Percentiles rank a stretch among this genome's conserved stretches.
Conservation (phyloP, 2,113 vertebrate species). For the Gasterosteus nipponicus region DNA sequence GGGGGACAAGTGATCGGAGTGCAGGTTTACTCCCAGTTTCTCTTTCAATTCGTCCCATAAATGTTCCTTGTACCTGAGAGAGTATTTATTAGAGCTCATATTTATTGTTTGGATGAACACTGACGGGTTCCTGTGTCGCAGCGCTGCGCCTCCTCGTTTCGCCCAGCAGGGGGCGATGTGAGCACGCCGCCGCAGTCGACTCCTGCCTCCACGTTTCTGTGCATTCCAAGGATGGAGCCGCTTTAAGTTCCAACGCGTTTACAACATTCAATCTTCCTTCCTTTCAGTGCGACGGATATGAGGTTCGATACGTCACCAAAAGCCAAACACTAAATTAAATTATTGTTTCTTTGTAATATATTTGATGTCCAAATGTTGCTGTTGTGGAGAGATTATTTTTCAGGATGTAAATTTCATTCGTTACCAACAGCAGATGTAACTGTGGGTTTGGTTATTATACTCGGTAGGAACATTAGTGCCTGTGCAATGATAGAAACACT, state of each 20-base stretch:
- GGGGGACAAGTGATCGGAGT: conserved; percentile 71
- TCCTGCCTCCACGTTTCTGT: too few species aligned
- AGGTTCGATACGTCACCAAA: conserved; percentile 60
- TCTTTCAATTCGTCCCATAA: conserved; percentile 54
- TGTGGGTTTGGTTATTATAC: conserved; percentile 76
- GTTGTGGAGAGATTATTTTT: conserved; percentile 73
- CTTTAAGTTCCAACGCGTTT: conserved; percentile 44
- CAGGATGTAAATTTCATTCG: conserved; percentile 75
- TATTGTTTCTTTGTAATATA: conserved; percentile 73
- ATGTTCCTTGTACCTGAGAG: conserved; percentile 65
- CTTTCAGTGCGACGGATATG: conserved; percentile 30
- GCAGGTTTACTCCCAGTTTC: conserved; percentile 78
- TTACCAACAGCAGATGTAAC: conserved; percentile 60
- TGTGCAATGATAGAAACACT: conserved; percentile 87
- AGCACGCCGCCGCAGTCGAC: too few species aligned
- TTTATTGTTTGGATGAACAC: conserved; percentile 77
- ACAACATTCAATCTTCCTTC: conserved; percentile 40
- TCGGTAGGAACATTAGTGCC: conserved; percentile 82
- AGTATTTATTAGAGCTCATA: conserved; percentile 83
- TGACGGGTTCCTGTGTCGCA: conserved; percentile 29
- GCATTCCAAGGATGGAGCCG: neutral
- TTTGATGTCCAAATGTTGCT: conserved; percentile 73
- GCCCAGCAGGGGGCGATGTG: conserved; percentile 68
- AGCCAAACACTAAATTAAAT: conserved; percentile 65
- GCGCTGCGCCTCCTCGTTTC: conserved; percentile 47